Percentiles rank a stretch among this genome's conserved stretches.
phyloP scores from a whole-genome alignment of 2,113 vertebrate species.

The Mystacornis crossleyi region DNA sequence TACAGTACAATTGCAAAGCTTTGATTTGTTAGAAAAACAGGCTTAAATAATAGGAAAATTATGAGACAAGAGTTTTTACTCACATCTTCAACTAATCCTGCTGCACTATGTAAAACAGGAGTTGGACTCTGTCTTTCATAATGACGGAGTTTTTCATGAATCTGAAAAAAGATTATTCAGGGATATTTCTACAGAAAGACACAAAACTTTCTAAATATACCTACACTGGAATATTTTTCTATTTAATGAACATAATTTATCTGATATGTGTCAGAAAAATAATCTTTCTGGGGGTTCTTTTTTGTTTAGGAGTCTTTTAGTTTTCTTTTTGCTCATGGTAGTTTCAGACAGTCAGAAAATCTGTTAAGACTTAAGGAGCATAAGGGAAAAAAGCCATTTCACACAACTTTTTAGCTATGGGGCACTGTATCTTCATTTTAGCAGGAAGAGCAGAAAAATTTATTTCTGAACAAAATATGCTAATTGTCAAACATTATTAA shows the following conservation, averaged over 20 bases:
- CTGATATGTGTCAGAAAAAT: neutral
- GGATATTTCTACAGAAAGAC: neutral
- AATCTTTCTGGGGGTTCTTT: neutral
- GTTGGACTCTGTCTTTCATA: conserved; percentile 88
- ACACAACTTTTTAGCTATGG: neutral
- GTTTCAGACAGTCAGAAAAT: neutral
- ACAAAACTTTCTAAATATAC: neutral
- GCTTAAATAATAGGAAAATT: neutral
- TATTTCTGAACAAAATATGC: neutral
- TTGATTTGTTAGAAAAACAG: neutral
- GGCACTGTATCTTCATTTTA: neutral
- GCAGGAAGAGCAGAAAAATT: neutral
- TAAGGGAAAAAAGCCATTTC: neutral
- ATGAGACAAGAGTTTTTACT: conserved; percentile 52
- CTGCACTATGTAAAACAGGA: conserved; percentile 88
- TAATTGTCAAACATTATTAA: neutral
- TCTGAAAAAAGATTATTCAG: conserved; percentile 76
- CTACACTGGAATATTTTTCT: neutral
- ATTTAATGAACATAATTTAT: neutral
- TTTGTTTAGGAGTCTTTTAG: neutral
- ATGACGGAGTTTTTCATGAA: conserved; percentile 91
- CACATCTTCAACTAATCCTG: conserved; percentile 90
- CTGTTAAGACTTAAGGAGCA: neutral
- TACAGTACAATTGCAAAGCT: neutral
- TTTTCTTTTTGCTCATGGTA: neutral